phyloP scores from a whole-genome alignment of 1,140 invertebrate species.

The Bombus terrestris region DNA sequence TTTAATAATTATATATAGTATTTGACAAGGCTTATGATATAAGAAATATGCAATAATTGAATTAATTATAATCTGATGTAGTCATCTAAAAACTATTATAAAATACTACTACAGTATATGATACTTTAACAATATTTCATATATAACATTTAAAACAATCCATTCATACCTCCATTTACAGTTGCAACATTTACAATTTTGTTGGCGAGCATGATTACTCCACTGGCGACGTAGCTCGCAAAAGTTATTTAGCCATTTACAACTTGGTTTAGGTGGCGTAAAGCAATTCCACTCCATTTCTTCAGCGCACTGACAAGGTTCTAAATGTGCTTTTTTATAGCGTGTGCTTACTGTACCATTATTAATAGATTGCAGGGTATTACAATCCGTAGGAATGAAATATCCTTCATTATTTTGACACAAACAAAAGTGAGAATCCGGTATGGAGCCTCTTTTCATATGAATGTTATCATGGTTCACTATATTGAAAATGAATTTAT shows the following conservation, averaged over 20 bases:
- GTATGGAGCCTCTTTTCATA: constrained; percentile 36
- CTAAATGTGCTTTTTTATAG: constrained; percentile 38
- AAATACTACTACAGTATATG: neutral
- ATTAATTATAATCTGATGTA: too few relatives aligned
- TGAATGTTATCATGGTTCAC: constrained; percentile 43
- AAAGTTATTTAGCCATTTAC: constrained; percentile 74
- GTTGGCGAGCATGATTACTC: constrained; percentile 73
- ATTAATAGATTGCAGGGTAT: constrained; percentile 51
- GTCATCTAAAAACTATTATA: neutral
- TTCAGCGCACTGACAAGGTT: constrained; percentile 71
- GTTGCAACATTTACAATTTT: constrained; percentile 70
- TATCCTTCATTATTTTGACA: constrained; percentile 67
- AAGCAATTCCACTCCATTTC: constrained; percentile 77
- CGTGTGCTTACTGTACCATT: constrained; percentile 43
- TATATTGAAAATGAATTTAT: constrained; percentile 20
- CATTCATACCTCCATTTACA: constrained; percentile 66
- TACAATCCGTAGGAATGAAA: constrained; percentile 56
- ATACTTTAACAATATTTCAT: neutral
- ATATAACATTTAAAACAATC: neutral
- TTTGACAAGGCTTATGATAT: too few relatives aligned
- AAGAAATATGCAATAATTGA: too few relatives aligned
- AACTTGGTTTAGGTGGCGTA: constrained; percentile 73
- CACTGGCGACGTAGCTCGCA: constrained; percentile 74
- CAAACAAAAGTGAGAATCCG: constrained; percentile 55
- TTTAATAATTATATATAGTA: too few relatives aligned